A percentile compares a stretch with the other conserved stretches of the same genome.
phyloP scores from a whole-genome alignment of 2,888 invertebrate species.

The Eucera pruinosa region DNA sequence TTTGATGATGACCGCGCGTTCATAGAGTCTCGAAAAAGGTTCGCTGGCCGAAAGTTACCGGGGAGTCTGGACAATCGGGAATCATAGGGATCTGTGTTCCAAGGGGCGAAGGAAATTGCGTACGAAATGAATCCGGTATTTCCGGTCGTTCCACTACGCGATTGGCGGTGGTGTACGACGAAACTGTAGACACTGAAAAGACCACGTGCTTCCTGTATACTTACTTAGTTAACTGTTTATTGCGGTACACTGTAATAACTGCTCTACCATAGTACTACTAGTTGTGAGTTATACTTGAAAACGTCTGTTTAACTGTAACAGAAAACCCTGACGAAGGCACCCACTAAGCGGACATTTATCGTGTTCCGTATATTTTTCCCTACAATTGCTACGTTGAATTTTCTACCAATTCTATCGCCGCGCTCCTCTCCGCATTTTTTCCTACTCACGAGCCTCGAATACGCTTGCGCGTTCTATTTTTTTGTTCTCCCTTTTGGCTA shows the following conservation, averaged over 20 bases:
- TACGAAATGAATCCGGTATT: slow-evolving; percentile 71
- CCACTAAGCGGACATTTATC: slow-evolving; percentile 76
- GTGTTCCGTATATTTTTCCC: slow-evolving; percentile 19
- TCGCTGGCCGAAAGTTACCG: background rate
- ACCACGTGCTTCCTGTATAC: slow-evolving; percentile 81
- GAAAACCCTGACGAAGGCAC: slow-evolving; percentile 84
- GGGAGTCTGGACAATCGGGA: background rate
- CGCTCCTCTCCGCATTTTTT: background rate
- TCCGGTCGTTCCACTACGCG: slow-evolving; percentile 72
- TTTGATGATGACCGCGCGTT: slow-evolving; percentile 21
- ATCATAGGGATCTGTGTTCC: background rate
- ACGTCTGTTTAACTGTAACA: slow-evolving; percentile 83
- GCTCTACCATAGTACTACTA: slow-evolving; percentile 83
- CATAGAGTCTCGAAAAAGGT: background rate
- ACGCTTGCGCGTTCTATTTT: background rate
- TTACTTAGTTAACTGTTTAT: slow-evolving; percentile 83
- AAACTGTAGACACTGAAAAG: slow-evolving; percentile 81
- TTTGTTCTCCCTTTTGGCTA: background rate
- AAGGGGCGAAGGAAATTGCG: slow-evolving; percentile 53
- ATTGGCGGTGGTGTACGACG: slow-evolving; percentile 74
- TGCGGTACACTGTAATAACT: slow-evolving; percentile 82
- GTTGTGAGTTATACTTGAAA: slow-evolving; percentile 84
- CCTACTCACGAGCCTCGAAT: background rate
- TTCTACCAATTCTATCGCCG: background rate
- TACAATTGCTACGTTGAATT: too few relatives aligned